Conservation (phyloP, 2,113 vertebrate genomes). For the Microtus richardsoni region DNA sequence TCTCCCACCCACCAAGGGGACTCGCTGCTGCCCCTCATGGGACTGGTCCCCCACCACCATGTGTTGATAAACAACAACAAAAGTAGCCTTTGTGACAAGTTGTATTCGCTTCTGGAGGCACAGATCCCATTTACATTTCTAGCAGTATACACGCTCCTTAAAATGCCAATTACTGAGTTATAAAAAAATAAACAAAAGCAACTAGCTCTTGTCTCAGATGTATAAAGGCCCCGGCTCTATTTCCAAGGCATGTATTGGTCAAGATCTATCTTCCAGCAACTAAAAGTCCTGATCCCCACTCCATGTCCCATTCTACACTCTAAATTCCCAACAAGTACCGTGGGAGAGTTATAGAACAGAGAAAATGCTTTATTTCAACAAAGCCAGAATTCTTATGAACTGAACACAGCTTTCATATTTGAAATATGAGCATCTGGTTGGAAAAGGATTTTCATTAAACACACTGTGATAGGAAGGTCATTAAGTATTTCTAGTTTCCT, state of each 20-base stretch:
- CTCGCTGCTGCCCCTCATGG: no score
- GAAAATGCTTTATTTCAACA: background rate
- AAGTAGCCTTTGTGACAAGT: background rate
- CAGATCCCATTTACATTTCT: background rate
- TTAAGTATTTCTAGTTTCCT: background rate
- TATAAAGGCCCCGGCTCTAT: background rate
- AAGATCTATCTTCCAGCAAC: background rate
- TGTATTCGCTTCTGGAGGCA: background rate
- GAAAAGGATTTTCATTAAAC: slow-evolving; percentile 10
- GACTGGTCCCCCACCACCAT: no score
- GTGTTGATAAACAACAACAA: background rate
- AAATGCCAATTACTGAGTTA: background rate
- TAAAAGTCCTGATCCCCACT: background rate
- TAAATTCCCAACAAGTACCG: slow-evolving; percentile 5
- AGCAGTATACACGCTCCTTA: background rate
- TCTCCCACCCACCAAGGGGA: no score
- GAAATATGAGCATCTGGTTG: background rate
- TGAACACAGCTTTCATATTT: background rate
- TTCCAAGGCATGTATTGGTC: background rate
- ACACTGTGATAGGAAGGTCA: slow-evolving; percentile 30
- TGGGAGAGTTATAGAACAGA: background rate
- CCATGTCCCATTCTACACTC: background rate
- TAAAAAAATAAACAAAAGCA: background rate
- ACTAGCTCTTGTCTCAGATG: background rate
- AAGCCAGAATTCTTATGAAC: background rate